Base-by-base conservation (phyloP, 2,797 vertebrate genomes). In the Platalea minor region DNA sequence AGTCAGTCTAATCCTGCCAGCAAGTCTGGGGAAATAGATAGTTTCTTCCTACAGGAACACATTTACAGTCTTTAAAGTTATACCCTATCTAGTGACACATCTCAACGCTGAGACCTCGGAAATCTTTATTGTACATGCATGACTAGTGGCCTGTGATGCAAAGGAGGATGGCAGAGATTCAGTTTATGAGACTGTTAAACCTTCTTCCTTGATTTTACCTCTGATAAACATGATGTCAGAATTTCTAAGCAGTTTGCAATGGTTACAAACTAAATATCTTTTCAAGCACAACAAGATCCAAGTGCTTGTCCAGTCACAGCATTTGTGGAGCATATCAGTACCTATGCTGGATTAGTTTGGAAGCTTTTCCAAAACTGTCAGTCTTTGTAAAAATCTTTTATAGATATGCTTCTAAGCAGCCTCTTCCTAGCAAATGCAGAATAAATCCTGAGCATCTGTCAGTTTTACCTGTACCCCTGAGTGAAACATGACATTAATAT, bases 1-100 rank as follows among this genome's bases (percentile, higher is more conserved):
- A 97, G 65, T 78, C 73, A 89, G 26, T 41, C 45, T 69, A 91
- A 88, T 88, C 29, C 57, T 93, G 57, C 21, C 88, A 95, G 54
- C 11, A 57, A 69, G 17, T 59, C 76, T 79, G 50, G 46, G 46
- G 39, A 95, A 96, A 88, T 67, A 85, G 54, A 45, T 33, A 72
- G 45, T 43, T 92, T 93, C 53, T 88, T 91, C 46, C 69, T 78
- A 48, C 24, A 73, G 18, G 74, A 86, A 91, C 81, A 67, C 14
- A 67, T 81, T 90, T 67, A 48, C 25, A 67, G 1, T 67, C 43
- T 76, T 91, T 65, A 70, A 91, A 84, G 26, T 59, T 88, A 41
- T 64, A 33, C 50, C 63, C 8, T 78, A 26, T n/a, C 24, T 67
- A 57, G 50, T n/a, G 31, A 79, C 61, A 88, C 21, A 81, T 48